Evolutionary conservation across 2,113 vertebrate genomes (phyloP).

Genomic region (Channa argus): DNA sequence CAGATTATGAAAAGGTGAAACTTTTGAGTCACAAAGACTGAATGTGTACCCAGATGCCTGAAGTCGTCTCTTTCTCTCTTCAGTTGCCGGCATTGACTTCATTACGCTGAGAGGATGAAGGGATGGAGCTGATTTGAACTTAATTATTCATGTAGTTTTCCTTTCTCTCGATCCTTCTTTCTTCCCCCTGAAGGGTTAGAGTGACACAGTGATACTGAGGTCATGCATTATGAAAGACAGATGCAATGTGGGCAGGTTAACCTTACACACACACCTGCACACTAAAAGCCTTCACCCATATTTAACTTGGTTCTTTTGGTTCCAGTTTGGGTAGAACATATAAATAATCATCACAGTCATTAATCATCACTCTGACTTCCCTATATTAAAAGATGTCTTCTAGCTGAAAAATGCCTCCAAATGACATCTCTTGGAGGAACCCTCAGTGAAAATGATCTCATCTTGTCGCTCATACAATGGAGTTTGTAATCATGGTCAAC

Average conservation of each 20-base stretch:
- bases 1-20: neutral
- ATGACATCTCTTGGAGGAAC: no score
- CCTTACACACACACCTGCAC: conserved; percentile 43
- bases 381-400: no score
- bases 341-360: no score
- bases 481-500: no score
- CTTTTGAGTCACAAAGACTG: neutral
- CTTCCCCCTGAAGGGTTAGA: conserved; percentile 63
- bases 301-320: no score
- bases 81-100: conserved; percentile 38
- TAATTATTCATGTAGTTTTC: conserved; percentile 68
- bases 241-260: conserved; percentile 37
- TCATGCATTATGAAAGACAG: conserved; percentile 75
- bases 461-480: no score
- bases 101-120: conserved; percentile 68
- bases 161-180: conserved; percentile 61
- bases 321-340: no score
- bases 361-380: no score
- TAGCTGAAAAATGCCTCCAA: no score
- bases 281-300: conserved; percentile 27
- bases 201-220: conserved; percentile 60
- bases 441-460: no score
- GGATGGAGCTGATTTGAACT: conserved; percentile 68
- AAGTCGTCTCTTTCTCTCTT: neutral
- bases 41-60: neutral